A percentile compares a stretch with the other conserved stretches of the same genome.
Evolutionary conservation across 2,888 invertebrate species (phyloP).

Genomic region (Synanthedon formicaeformis): DNA sequence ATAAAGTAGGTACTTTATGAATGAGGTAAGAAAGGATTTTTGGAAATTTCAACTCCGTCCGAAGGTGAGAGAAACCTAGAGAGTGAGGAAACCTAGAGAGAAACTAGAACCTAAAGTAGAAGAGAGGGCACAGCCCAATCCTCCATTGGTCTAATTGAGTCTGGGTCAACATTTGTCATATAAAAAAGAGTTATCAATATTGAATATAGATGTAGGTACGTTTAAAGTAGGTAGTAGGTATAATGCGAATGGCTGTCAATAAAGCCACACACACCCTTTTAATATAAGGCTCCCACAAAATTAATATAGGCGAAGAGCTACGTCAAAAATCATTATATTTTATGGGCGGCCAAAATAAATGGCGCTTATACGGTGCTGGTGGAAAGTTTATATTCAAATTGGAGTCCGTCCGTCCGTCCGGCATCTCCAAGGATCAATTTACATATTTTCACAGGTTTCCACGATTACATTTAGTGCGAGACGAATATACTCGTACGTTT

Average conservation of each 20-base stretch:
- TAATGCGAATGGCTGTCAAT: constrained; percentile 29
- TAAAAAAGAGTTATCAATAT: no score
- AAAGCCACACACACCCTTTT: constrained; percentile 31
- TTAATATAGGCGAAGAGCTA: constrained; percentile 55
- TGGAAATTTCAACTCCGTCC: no score
- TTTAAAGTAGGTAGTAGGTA: neutral
- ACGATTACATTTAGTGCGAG: constrained; percentile 50
- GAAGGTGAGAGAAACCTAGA: no score
- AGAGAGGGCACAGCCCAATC: no score
- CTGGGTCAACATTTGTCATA: no score
- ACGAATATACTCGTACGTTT: constrained; percentile 21
- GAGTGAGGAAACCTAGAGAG: no score
- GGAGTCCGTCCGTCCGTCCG: constrained; percentile 58
- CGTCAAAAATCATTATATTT: constrained; percentile 70
- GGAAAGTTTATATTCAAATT: constrained; percentile 70
- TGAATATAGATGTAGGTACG: no score
- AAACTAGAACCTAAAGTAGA: no score
- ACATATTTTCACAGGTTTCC: constrained; percentile 69
- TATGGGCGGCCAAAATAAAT: constrained; percentile 65
- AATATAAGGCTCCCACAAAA: constrained; percentile 37
- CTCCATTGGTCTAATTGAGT: no score
- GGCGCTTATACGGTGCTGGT: constrained; percentile 56
- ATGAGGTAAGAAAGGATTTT: no score
- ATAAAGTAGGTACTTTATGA: no score
- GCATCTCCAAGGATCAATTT: constrained; percentile 69